Evolutionary conservation across 2,888 invertebrate species (phyloP), one percentile per base, ranked within the genome.

Genomic region (Seira ritae): DNA sequence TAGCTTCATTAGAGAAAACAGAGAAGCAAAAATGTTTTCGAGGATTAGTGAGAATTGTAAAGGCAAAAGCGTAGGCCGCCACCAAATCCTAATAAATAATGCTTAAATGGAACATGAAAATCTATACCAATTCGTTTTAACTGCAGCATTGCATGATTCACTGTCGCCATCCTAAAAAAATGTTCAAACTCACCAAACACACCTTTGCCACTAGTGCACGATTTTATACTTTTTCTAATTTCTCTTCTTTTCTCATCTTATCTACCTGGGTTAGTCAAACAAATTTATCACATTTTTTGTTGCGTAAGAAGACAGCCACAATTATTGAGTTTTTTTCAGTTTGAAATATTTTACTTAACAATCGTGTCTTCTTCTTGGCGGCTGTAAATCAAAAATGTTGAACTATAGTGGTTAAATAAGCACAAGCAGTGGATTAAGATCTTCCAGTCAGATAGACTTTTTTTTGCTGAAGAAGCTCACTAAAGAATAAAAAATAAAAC

Each of bases 361-460:
- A n/a, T 2, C n/a, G n/a, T n/a, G 3, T 31, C 20, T 24, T 15
- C 8, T 50, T 55, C 68, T 68, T 76, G 68, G 20, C 8, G 0
- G 31, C 60, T 68, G 76, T 76, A 50, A 55, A 76, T 76, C 76
- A 50, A 75, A 68, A 68, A n/a, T 23, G 55, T 50, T 46, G 42
- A 15, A 62, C 17, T 55, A 22, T 23, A 22, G 37, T 55, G n/a
- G n/a, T n/a, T n/a, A n/a, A n/a, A n/a, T n/a, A n/a, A n/a, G n/a
- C n/a, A n/a, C n/a, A n/a, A n/a, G 8, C 76, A 76, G 68, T 68
- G 50, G 76, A 68, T 76, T 76, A 76, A 76, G 68, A 50, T n/a
- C 31, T 55, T 76, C 73, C 65, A 73, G 31, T 74, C n/a, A n/a
- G n/a, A n/a, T n/a, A n/a, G n/a, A n/a, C n/a, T n/a, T n/a, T n/a